phyloP scores from a whole-genome alignment of 2,797 vertebrate genomes.

The Cuculus canorus region DNA sequence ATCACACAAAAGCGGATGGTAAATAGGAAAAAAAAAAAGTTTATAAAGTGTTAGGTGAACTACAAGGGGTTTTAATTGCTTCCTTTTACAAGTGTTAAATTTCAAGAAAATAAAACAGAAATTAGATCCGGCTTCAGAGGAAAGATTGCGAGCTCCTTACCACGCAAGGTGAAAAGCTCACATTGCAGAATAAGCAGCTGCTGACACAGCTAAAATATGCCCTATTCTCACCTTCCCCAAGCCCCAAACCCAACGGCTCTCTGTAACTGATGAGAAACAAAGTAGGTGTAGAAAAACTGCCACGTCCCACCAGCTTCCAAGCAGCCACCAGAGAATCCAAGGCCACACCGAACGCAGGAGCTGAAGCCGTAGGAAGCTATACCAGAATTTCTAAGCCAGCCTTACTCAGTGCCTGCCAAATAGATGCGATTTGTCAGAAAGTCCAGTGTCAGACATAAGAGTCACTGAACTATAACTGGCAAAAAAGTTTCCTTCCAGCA shows the following conservation, averaged over 20 bases:
- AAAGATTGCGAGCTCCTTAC: not conserved
- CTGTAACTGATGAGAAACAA: not conserved
- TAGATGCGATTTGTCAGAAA: fast-evolving
- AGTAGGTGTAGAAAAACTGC: not conserved
- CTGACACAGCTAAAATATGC: not conserved
- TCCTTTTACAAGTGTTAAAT: not conserved
- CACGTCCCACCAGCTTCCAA: not conserved
- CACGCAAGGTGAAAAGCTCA: not conserved
- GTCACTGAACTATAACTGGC: not conserved
- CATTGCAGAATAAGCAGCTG: not conserved
- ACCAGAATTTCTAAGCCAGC: not conserved
- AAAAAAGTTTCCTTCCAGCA: not conserved
- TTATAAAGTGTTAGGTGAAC: not conserved
- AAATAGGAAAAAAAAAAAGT: not conserved
- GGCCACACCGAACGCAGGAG: not conserved
- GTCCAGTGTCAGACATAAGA: not conserved
- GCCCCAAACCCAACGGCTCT: not conserved
- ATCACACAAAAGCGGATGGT: not conserved
- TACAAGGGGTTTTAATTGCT: not conserved
- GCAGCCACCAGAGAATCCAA: not conserved
- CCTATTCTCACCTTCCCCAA: not conserved
- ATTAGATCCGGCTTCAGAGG: not conserved
- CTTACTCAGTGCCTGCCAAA: not conserved
- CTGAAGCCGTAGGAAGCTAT: not conserved
- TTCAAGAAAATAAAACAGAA: not conserved